These are phyloP conservation scores for Bombus balteatus DNA, from an alignment of 1,140 invertebrate genomes.

Conservation along the genomic window DNA sequence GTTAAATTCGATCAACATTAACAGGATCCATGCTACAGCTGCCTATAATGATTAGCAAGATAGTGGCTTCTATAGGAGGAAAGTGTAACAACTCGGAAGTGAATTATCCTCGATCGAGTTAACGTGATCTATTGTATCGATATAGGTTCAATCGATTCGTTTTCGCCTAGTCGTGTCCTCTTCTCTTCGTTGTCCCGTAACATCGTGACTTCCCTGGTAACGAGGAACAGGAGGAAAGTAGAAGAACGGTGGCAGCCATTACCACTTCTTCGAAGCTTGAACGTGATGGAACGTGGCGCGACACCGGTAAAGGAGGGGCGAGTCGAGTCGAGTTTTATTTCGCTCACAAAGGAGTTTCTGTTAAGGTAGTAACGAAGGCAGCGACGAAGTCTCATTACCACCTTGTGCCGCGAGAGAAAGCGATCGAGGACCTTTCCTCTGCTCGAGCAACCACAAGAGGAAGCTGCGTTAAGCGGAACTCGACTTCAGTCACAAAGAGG, in stretches of 20 bases:
- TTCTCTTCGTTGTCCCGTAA: neutral
- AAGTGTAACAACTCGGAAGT: neutral
- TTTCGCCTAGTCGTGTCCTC: neutral
- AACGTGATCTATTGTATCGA: neutral
- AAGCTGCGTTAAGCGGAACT: slow-evolving; percentile 40
- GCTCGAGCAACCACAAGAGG: neutral
- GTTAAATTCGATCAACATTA: neutral
- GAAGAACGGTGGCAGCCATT: slow-evolving; percentile 14
- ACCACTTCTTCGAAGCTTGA: neutral
- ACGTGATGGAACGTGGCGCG: slow-evolving; percentile 13
- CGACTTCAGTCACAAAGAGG: slow-evolving; percentile 54
- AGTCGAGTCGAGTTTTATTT: slow-evolving; percentile 53
- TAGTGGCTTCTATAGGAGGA: neutral
- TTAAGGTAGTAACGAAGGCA: slow-evolving; percentile 56
- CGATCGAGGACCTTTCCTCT: slow-evolving; percentile 30
- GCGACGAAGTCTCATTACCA: slow-evolving; percentile 54
- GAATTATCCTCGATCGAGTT: slow-evolving; percentile 14
- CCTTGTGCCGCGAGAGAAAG: slow-evolving; percentile 6
- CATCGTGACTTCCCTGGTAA: slow-evolving; percentile 31
- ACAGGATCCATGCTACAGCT: no score
- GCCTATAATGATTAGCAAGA: neutral
- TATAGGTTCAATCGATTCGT: neutral
- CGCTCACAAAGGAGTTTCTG: slow-evolving; percentile 50
- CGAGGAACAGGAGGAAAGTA: slow-evolving; percentile 1
- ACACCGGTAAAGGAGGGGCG: slow-evolving; percentile 5